Percentiles rank a stretch among this genome's conserved stretches.
Conservation (phyloP, 1,140 invertebrate species). For the Sarcophaga peregrina region DNA sequence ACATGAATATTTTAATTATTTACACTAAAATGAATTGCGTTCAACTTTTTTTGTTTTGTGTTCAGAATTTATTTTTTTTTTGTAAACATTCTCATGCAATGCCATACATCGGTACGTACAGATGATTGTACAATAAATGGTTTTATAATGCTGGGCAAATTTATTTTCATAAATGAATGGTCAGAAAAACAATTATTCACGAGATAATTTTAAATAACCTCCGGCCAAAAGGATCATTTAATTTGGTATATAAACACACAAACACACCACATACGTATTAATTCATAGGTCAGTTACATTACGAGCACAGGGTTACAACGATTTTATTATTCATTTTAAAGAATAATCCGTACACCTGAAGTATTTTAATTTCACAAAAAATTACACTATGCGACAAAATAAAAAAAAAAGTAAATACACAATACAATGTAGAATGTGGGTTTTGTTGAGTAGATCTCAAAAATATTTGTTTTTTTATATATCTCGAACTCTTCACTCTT, state of each 20-base stretch:
- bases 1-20: not conserved
- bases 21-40: slow-evolving; percentile 15
- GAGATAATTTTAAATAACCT: slow-evolving; percentile 14
- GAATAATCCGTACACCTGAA: no score
- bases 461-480: no score
- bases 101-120: not conserved
- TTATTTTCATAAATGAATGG: slow-evolving; percentile 10
- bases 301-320: no score
- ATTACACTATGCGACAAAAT: no score
- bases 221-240: not conserved
- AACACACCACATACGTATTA: not conserved
- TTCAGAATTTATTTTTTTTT: no score
- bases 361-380: no score
- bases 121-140: not conserved
- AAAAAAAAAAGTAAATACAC: no score
- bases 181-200: slow-evolving; percentile 16
- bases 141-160: no score
- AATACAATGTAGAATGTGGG: no score
- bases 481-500: no score
- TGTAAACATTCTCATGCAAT: not conserved
- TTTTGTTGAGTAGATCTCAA: no score
- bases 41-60: not conserved
- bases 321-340: no score
- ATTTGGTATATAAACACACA: not conserved
- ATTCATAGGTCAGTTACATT: slow-evolving; percentile 8